These are phyloP conservation scores for Antheraea mylitta DNA, from an alignment of 1,140 invertebrate species.

Conservation along the genomic window DNA sequence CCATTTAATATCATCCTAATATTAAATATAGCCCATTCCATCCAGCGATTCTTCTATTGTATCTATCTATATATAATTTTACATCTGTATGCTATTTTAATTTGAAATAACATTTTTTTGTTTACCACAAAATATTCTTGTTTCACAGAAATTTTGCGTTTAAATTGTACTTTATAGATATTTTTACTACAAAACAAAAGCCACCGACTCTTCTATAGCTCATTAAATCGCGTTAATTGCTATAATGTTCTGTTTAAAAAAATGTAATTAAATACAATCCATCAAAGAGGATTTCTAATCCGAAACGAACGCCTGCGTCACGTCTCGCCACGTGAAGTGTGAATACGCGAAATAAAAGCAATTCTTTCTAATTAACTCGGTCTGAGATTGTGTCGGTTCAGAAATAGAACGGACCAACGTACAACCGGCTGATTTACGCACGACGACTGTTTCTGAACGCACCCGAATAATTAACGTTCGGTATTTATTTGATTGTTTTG, in stretches of 20 bases:
- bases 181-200: neutral
- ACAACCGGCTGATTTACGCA: constrained; percentile 63
- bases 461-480: constrained; percentile 69
- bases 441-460: constrained; percentile 60
- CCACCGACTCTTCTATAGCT: constrained; percentile 8
- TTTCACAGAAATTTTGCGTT: neutral
- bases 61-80: neutral
- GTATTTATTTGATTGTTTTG: constrained; percentile 76
- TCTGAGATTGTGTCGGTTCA: constrained; percentile 55
- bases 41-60: neutral
- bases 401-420: constrained; percentile 57
- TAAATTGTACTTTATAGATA: neutral
- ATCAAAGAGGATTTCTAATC: constrained; percentile 51
- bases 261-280: constrained; percentile 38
- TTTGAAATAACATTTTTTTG: neutral
- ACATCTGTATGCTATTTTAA: neutral
- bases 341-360: constrained; percentile 75
- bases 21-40: neutral
- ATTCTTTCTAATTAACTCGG: constrained; percentile 76
- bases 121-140: neutral
- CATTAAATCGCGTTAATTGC: constrained; percentile 31
- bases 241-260: constrained; percentile 20
- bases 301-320: constrained; percentile 51
- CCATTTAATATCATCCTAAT: neutral
- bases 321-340: constrained; percentile 58